Base-by-base conservation (phyloP, 2,113 vertebrate species). In the Monopterus albus region DNA sequence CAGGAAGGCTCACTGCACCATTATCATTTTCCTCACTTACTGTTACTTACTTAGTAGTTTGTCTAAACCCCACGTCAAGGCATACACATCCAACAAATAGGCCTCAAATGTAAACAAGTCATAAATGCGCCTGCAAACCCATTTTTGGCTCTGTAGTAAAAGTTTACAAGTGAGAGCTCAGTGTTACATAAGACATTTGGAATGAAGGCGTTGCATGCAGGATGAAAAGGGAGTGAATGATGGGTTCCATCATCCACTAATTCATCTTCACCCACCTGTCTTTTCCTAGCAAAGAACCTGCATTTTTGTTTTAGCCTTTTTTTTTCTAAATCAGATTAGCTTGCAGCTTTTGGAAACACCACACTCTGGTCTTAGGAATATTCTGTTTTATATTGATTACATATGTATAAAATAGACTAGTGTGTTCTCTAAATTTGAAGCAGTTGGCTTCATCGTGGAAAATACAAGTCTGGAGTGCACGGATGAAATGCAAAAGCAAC, bases 71-170 rank as follows among this genome's bases (percentile, higher is more conserved):
- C 51, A 78, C 75, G 76, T 66, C 50, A 0, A 18, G 70, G 25
- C 2, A 0, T n/a, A 67, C 39, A 7, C 17, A 4, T 83, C 75
- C 79, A 82, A 52, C 59, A 82, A 82, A 87, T 87, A 83, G 82
- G 75, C 62, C 51, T 61, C 5, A 49, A 83, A 85, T 79, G 76
- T 89, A 89, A 92, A 88, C 82, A 87, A 83, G 65, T 49, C 76
- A 57, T 75, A 67, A 84, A 84, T 63, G 70, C 77, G 85, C 87
- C 77, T 68, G 64, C 69, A 80, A 87, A 82, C 82, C 81, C 78
- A 69, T 72, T 78, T 81, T 68, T 75, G 68, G 65, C 49, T 67
- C 40, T 10, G 71, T 65, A 45, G 42, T 82, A 71, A 79, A 87
- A 70, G 46, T 87, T 85, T 87, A 87, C 77, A 72, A 65, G 59